These are phyloP conservation scores for Hirtodrosophila cameraria DNA, from an alignment of 2,888 invertebrate species.

Conservation along the genomic window DNA sequence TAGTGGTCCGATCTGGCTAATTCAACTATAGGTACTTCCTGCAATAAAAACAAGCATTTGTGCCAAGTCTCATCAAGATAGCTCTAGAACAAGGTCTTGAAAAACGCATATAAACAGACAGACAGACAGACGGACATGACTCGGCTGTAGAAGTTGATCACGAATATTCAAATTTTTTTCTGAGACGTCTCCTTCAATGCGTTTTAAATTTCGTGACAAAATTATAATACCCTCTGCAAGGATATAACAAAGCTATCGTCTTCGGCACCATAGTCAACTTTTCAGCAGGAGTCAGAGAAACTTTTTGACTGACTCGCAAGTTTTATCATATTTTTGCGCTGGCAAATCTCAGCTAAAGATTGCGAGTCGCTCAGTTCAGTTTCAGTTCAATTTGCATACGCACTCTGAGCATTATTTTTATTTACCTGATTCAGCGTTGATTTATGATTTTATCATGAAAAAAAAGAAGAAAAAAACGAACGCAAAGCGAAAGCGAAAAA, in stretches of 20 bases:
- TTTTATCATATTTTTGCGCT: constrained; percentile 75
- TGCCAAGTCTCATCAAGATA: no score
- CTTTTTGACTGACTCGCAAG: constrained; percentile 65
- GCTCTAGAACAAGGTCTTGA: no score
- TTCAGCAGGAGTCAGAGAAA: constrained; percentile 55
- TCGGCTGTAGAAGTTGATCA: no score
- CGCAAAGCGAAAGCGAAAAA: constrained; percentile 5
- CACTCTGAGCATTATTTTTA: constrained; percentile 75
- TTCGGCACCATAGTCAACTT: constrained; percentile 42
- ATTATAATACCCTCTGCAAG: no score
- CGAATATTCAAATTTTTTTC: no score
- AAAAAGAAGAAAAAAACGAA: not conserved
- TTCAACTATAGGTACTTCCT: no score
- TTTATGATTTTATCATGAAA: constrained; percentile 76
- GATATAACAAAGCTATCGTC: not conserved
- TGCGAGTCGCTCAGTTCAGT: constrained; percentile 44
- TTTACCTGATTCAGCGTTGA: constrained; percentile 80
- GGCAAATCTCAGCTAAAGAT: constrained; percentile 62
- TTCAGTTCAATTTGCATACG: constrained; percentile 77
- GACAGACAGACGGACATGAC: no score
- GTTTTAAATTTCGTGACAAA: no score
- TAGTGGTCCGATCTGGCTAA: no score
- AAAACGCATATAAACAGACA: no score
- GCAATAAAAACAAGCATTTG: no score
- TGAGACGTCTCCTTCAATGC: no score